Conservation (phyloP, 2,797 vertebrate genomes). For the Synanceia verrucosa region DNA sequence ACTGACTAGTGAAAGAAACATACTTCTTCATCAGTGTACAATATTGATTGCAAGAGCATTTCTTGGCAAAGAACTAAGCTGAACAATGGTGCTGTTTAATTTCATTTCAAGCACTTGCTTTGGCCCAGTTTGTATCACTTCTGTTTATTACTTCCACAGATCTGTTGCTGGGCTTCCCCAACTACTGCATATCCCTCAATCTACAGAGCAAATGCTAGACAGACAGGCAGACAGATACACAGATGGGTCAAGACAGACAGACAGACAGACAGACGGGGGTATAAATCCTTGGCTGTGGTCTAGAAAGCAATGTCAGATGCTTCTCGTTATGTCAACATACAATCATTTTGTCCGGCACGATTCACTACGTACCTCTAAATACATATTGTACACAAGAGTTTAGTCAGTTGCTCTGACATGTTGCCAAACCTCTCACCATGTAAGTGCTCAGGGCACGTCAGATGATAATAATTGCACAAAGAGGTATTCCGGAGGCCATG, state of each 20-base stretch:
- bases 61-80: constrained; percentile 40
- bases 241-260: constrained; percentile 60
- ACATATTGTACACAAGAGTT: constrained; percentile 79
- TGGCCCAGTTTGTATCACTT: constrained; percentile 48
- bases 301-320: constrained; percentile 81
- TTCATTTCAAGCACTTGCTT: constrained; percentile 38
- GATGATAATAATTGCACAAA: constrained; percentile 83
- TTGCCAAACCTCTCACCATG: constrained; percentile 72
- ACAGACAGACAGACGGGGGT: constrained; percentile 50
- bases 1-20: constrained; percentile 46
- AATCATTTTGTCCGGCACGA: constrained; percentile 83
- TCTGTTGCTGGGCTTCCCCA: constrained; percentile 43
- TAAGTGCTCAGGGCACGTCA: constrained; percentile 68
- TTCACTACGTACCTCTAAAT: constrained; percentile 75
- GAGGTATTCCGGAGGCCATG: constrained; percentile 83
- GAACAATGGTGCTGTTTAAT: constrained; percentile 22
- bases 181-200: constrained; percentile 49
- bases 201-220: constrained; percentile 67
- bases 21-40: constrained; percentile 29
- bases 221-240: constrained; percentile 74
- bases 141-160: constrained; percentile 39
- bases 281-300: constrained; percentile 83
- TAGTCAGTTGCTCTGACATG: constrained; percentile 76
- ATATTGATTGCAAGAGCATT: constrained; percentile 47
- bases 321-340: constrained; percentile 80